Evolutionary conservation across 1,140 invertebrate species (phyloP), one percentile per base, ranked within the genome.

Genomic region (Diorhabda sublineata): DNA sequence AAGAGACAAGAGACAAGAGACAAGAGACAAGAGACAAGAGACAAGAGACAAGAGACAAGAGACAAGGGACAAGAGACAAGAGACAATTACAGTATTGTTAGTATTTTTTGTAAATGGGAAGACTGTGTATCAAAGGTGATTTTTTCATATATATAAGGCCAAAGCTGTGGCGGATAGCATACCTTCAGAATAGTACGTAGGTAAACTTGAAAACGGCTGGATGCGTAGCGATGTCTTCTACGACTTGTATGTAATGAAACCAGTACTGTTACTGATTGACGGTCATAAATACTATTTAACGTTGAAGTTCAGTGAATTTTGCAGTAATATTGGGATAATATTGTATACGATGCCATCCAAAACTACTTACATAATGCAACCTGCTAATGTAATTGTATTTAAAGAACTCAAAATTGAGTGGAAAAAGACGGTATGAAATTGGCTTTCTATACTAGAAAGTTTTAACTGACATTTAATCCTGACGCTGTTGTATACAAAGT

Each of bases 281-380:
- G 81, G 82, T 2, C 80, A 83, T 71, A 78, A 75, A 63, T 80
- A 78, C 4, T 81, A 83, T 64, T 67, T 82, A 47, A 76, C 80
- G 2, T 26, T n/a, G n/a, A n/a, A n/a, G n/a, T n/a, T 81, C 5
- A 80, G 77, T 64, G 41, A 76, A 64, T 80, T 82, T 64, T 84
- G 83, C 72, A 58, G 72, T 45, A 61, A 79, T 62, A 73, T 81
- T 72, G 64, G 68, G 45, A 82, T 82, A 52, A 77, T 82, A 66
- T 69, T 84, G 11, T 11, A 81, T 56, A 76, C 78, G n/a, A 71
- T 84, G 5, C 75, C 74, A 4, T 79, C 82, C 0, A 83, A 82
- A 11, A 11, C 11, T 11, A 11, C 11, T 11, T 11, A 11, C 71
- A 72, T 83, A 4, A 67, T 83, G 52, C 81, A 83, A 67, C 80